phyloP scores from a whole-genome alignment of 2,888 invertebrate species.

The Dendrolimus pini region DNA sequence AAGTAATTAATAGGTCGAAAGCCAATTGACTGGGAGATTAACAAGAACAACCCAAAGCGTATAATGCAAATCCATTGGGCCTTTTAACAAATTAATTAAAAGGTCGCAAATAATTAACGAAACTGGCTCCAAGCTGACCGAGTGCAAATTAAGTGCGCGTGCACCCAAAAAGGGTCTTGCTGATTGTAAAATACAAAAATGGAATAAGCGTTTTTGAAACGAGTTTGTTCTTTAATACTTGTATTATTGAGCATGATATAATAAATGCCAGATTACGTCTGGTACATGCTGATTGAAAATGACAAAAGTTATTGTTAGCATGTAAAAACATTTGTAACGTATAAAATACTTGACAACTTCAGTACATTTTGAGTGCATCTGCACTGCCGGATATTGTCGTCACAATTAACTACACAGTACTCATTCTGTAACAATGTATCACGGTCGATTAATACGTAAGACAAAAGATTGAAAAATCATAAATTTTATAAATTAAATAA shows the following conservation, averaged over 20 bases:
- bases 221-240: too few species aligned
- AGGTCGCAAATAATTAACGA: neutral
- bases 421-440: neutral
- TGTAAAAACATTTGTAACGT: neutral
- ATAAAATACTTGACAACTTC: neutral
- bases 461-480: too few species aligned
- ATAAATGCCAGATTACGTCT: too few species aligned
- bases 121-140: neutral
- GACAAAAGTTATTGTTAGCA: neutral
- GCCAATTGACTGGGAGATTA: neutral
- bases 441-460: too few species aligned
- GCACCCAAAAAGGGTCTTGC: neutral
- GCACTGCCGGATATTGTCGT: neutral
- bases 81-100: neutral
- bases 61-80: neutral
- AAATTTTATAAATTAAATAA: too few species aligned
- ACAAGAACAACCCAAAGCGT: neutral
- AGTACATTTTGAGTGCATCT: neutral
- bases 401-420: neutral
- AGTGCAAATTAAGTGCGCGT: neutral
- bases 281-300: too few species aligned
- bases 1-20: neutral
- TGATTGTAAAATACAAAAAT: too few species aligned
- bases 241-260: too few species aligned
- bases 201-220: too few species aligned